A percentile compares a stretch with the other conserved stretches of the same genome.
Conservation (phyloP, 2,888 invertebrate species). For the Mythimna pallens region DNA sequence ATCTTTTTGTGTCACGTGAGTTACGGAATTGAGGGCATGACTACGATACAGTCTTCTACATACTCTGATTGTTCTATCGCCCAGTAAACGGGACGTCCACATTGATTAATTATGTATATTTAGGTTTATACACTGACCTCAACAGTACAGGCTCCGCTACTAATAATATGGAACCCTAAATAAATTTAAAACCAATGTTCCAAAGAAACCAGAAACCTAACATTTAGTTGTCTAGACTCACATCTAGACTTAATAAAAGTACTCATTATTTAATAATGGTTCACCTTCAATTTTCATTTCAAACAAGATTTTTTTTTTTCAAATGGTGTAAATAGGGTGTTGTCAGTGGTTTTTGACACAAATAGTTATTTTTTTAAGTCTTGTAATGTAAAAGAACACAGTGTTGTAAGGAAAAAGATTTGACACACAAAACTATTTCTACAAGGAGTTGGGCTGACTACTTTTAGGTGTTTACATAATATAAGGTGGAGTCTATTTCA, state of each 20-base stretch:
- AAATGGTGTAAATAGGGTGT: constrained; percentile 13
- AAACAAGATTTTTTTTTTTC: constrained; percentile 5
- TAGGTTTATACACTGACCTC: constrained; percentile 28
- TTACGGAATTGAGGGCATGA: constrained; percentile 31
- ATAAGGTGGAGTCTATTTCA: constrained; percentile 38
- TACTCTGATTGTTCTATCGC: constrained; percentile 19
- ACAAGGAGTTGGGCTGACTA: constrained; percentile 50
- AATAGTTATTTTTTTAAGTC: constrained; percentile 18
- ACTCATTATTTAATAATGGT: neutral
- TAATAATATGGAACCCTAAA: neutral
- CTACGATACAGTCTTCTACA: constrained; percentile 42
- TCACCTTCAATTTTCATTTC: neutral
- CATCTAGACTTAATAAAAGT: neutral
- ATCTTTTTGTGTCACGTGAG: constrained; percentile 32
- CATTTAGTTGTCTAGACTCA: neutral
- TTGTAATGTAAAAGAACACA: constrained; percentile 25
- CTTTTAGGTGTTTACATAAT: constrained; percentile 18
- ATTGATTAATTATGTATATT: constrained; percentile 1
- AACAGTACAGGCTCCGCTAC: constrained; percentile 3
- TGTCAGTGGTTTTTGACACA: constrained; percentile 30
- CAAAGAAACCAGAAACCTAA: constrained; percentile 3
- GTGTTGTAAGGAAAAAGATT: constrained; percentile 36
- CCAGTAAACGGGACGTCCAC: constrained; percentile 2
- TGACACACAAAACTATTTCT: constrained; percentile 49
- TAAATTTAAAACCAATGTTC: neutral